phyloP scores from a whole-genome alignment of 2,113 vertebrate species.

The Microcebus griseorufus region DNA sequence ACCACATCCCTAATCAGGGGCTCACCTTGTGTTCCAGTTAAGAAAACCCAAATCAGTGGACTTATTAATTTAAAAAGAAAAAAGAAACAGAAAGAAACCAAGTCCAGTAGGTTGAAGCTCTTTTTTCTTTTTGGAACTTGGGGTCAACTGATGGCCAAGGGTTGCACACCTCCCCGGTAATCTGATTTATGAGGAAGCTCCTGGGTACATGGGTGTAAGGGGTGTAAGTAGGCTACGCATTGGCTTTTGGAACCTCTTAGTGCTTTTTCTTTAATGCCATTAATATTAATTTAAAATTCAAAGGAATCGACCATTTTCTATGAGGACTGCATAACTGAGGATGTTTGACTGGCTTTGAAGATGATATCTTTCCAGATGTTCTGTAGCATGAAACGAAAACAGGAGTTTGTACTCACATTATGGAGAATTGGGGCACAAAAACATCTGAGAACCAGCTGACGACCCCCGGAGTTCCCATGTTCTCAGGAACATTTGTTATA shows the following conservation, averaged over 20 bases:
- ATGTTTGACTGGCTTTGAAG: not conserved
- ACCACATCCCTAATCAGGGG: not conserved
- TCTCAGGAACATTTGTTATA: not conserved
- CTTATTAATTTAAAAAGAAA: not conserved
- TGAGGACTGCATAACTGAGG: not conserved
- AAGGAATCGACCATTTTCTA: not conserved
- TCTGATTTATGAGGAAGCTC: not conserved
- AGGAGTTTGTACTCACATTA: not conserved
- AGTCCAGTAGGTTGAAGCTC: not conserved
- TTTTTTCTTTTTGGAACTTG: not conserved
- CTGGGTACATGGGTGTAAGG: too few species aligned
- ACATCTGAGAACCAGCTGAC: not conserved
- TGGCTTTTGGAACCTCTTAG: not conserved
- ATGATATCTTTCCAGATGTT: not conserved
- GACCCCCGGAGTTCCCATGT: not conserved
- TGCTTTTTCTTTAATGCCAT: not conserved
- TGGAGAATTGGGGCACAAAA: not conserved
- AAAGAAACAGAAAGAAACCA: not conserved
- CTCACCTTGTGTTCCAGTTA: not conserved
- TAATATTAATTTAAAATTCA: not conserved
- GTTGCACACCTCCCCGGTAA: not conserved
- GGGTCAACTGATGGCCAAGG: not conserved
- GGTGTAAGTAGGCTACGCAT: accelerated
- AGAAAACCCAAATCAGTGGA: not conserved
- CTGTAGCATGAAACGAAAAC: not conserved